Base-by-base conservation (phyloP, 2,797 vertebrate genomes). In the Pangasius krempfi region DNA sequence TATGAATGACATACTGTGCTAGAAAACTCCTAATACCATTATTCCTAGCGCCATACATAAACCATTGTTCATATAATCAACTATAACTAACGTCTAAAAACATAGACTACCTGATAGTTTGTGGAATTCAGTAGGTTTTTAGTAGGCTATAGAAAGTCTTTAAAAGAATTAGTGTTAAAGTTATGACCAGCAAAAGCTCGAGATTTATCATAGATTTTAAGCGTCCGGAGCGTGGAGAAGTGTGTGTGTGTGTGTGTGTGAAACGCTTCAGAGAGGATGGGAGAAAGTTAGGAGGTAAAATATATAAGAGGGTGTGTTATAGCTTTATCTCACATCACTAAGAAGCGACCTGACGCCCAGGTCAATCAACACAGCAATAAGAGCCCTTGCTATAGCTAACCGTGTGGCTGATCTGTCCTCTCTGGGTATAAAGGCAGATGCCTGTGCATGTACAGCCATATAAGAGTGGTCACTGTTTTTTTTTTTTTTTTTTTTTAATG, bases 391-490 rank as follows among this genome's bases (percentile, higher is more conserved):
- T 50, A 22, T 84, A 9, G 33, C 18, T 33, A 56, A 56, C 54
- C 33, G 56, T 82, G 56, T 60, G 80, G 25, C 79, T 62, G 56
- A 60, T 82, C n/a, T 56, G 78, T 80, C 30, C 52, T 56, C 5
- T 82, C 58, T 33, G 60, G 81, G 56, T 86, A 44, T 62, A 86
- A 62, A 64, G 25, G 54, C 70, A 58, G 68, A 75, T n/a, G 40
- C 12, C 22, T 40, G 33, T 37, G 70, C 84, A 86, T 86, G 85
- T 54, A 9, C 37, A 4, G 25, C 3, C 6, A 30, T 76, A 40
- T 56, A 40, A 40, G 16, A 80, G 56, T 54, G n/a, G 18, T 60
- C 20, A 30, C 27, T 54, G 16, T 6, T 54, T 30, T 52, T 44
- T 5, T 4, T 40, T 40, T 40, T 40, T 40, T 40, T 4, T 44